Base-by-base conservation (phyloP, 2,113 vertebrate species). In the Lepisosteus oculatus region DNA sequence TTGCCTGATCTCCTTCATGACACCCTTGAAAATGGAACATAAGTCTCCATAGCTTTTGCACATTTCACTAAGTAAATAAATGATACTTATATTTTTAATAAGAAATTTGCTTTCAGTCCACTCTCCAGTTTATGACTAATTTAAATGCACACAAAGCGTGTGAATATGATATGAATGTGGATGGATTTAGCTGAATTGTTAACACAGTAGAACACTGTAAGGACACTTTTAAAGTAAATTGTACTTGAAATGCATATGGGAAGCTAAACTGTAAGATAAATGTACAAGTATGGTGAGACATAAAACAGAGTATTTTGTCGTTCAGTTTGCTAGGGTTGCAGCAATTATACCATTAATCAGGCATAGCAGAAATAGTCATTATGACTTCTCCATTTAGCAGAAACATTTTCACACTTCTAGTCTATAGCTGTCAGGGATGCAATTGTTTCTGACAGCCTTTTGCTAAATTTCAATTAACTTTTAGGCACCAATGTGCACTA, bases 401-500 rank as follows among this genome's bases (percentile, higher is more conserved):
- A 59, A n/a, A 3, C 57, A 59, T 59, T 59, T 11, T 13, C 12
- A 11, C 57, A 2, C 14, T 59, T 59, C 57, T n/a, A 59, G 14
- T 59, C 57, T 59, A 59, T 4, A 15, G 57, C 57, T 59, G 57
- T 59, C 57, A 59, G n/a, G 12, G 57, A 59, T 59, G 14, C 57
- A 59, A 11, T 59, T n/a, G 57, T 59, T n/a, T 59, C 57, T 59
- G 57, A n/a, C 57, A 59, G 57, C 6, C 57, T n/a, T 59, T 59
- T 59, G 57, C 14, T 14, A 51, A 59, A 59, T 59, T 59, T 15
- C 57, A 59, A 15, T 59, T 59, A 59, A 59, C 14, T 2, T 59
- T 59, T 59, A 3, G 57, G 57, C 14, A 13, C 57, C 12, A 59
- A n/a, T 14, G 11, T 59, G 3, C 12, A 15, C 57, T 59, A 59